A percentile compares a stretch with the other conserved stretches of the same genome.
phyloP scores from a whole-genome alignment of 1,140 invertebrate species.

The Drosophila kanapiae region DNA sequence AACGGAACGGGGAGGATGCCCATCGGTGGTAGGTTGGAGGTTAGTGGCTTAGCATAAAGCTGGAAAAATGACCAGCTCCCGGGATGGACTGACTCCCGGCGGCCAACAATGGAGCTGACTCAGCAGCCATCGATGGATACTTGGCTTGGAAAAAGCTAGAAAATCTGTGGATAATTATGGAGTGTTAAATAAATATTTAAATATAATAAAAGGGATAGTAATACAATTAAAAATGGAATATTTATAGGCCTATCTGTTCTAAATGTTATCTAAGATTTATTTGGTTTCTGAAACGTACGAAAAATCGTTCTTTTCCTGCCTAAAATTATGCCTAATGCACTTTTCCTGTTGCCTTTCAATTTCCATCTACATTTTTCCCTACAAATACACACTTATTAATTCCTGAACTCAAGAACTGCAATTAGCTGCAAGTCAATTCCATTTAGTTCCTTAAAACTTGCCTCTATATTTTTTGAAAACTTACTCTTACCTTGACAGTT shows the following conservation, averaged over 20 bases:
- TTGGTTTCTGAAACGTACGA: neutral
- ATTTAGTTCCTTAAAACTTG: conserved; percentile 16
- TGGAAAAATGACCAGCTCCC: conserved; percentile 56
- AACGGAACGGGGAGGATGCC: neutral
- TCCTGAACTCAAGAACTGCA: conserved; percentile 7
- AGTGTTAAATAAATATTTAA: neutral
- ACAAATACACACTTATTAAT: neutral
- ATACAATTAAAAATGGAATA: neutral
- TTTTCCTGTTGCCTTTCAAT: conserved; percentile 6
- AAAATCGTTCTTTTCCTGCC: neutral
- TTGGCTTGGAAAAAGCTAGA: conserved; percentile 35
- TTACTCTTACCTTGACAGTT: conserved; percentile 9
- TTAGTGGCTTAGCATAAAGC: conserved; percentile 59
- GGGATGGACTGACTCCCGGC: conserved; percentile 26
- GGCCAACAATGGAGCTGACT: conserved; percentile 41
- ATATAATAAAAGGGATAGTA: neutral
- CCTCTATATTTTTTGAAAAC: conserved; percentile 9
- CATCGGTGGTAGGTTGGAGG: conserved; percentile 14
- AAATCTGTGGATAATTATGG: neutral
- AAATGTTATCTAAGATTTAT: neutral
- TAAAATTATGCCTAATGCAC: neutral
- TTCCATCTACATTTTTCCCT: neutral
- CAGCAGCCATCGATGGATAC: conserved; percentile 25
- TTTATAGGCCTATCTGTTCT: neutral
- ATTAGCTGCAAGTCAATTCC: conserved; percentile 24